Evolutionary conservation across 2,888 invertebrate species (phyloP), one percentile per base, ranked within the genome.

Genomic region (Cheilosia vernalis): DNA sequence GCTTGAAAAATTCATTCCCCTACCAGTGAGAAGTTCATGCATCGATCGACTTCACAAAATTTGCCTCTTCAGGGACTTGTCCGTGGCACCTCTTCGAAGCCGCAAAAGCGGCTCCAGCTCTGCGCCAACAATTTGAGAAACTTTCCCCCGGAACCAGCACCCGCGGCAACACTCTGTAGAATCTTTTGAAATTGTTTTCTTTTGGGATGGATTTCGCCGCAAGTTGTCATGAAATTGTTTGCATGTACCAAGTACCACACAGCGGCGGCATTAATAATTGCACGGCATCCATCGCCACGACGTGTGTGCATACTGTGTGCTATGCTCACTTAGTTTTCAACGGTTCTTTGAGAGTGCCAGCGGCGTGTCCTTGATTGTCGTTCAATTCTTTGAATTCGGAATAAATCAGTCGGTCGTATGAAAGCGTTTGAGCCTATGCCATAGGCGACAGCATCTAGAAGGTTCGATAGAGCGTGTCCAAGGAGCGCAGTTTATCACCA

Each of bases 171-270:
- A 37, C 37, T 13, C 21, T 15, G 30, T 2, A n/a, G 5, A 44
- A 47, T 49, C 47, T 56, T 73, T 73, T 73, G 30, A 63, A 55
- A 55, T 33, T 55, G 63, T 40, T 55, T 40, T 55, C 51, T 27
- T 47, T 63, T 44, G 30, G 30, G 33, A 33, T 63, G 63, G n/a
- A 63, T 73, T 33, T 55, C 6, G 61, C 44, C 53, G 21, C 53
- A 53, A 63, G 63, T 63, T 47, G 64, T 47, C 47, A 47, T 27
- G 37, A 64, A 73, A 47, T 56, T 55, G 53, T 53, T 61, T 53
- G 19, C 40, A 40, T 42, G 27, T 19, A 19, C 40, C 27, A 21
- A 4, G 9, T n/a, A n/a, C 21, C 30, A 9, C 30, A 6, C 60
- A 37, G 37, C 13, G 13, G 4, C 13, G 24, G n/a, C 19, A 19